These are phyloP conservation scores for Drosophila testacea DNA, from an alignment of 2,888 invertebrate genomes.

Conservation along the genomic window DNA sequence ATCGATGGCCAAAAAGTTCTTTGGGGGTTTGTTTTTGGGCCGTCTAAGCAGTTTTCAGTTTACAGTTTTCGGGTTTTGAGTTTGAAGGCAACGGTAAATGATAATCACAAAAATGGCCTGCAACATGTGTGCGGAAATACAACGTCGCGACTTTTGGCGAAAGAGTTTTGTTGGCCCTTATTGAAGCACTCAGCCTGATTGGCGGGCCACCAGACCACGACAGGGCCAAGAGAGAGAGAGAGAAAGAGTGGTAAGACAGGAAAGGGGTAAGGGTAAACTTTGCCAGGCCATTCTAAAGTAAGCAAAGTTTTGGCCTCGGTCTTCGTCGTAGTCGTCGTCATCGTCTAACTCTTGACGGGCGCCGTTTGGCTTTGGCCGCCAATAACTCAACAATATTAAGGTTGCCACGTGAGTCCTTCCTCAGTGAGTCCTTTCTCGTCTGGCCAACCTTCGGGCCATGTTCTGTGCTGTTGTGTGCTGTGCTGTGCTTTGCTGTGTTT, in stretches of 20 bases:
- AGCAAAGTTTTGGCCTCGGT: constrained; percentile 69
- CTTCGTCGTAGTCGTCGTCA: constrained; percentile 11
- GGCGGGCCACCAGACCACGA: constrained; percentile 35
- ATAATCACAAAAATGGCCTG: constrained; percentile 76
- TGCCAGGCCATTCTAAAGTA: constrained; percentile 68
- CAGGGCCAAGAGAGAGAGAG: background rate
- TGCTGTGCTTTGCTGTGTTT: constrained; percentile 51
- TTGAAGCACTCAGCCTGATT: constrained; percentile 72
- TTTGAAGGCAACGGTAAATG: constrained; percentile 64
- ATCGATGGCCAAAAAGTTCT: constrained; percentile 45
- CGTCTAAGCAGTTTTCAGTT: constrained; percentile 24
- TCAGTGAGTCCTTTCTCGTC: constrained; percentile 6
- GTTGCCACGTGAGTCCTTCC: constrained; percentile 73
- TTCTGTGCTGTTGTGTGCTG: background rate
- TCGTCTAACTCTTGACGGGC: constrained; percentile 76
- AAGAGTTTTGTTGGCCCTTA: constrained; percentile 66
- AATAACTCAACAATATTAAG: constrained; percentile 81
- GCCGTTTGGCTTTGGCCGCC: constrained; percentile 77
- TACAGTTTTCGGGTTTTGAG: constrained; percentile 10
- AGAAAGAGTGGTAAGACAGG: background rate
- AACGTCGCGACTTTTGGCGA: constrained; percentile 73
- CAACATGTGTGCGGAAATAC: constrained; percentile 81
- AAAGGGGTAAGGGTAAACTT: constrained; percentile 46
- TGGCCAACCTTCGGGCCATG: constrained; percentile 12
- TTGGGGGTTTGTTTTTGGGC: constrained; percentile 5